Evolutionary conservation across 2,888 invertebrate genomes (phyloP), one percentile per base, ranked within the genome.

Genomic region (Cephus pygmeus): DNA sequence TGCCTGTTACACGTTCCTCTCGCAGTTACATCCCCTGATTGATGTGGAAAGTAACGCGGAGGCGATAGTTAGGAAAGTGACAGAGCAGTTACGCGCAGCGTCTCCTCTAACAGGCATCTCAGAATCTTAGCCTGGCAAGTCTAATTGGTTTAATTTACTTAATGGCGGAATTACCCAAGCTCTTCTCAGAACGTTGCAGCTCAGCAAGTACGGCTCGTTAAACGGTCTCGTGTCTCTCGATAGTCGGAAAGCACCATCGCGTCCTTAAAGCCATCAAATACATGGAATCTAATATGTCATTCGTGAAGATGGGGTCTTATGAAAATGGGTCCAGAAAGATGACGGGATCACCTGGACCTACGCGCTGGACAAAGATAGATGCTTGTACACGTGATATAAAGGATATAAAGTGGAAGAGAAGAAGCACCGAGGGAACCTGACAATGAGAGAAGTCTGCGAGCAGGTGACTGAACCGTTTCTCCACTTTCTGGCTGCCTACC

Each of bases 71-170:
- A 75, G 34, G 74, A 71, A 31, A 80, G 75, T 30, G 76, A 76
- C 75, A 75, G 69, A 74, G 75, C 68, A 77, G 36, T 75, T 73
- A 35, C 73, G 56, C 56, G 79, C 56, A 73, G 56, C 69, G 76
- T 69, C 71, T 69, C 73, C 56, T 71, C 56, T 77, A 75, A 75
- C 35, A 75, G 35, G 68, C 36, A 69, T 75, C 74, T 56, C 76
- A 73, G 84, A 82, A 84, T 82, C 81, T 81, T 80, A 76, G 77
- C 79, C 75, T 76, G 78, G 74, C 79, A 79, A 78, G 81, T 83
- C 82, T 87, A 87, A 87, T 86, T 86, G 83, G 83, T 85, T 86
- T 86, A 85, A 86, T 87, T 85, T 84, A 84, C 84, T 82, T 85
- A 83, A 85, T 84, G 80, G 81, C 79, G 80, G 81, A 79, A 84